A percentile compares a stretch with the other conserved stretches of the same genome.
Conservation (phyloP, 1,140 invertebrate species). For the Dufourea novaeangliae region DNA sequence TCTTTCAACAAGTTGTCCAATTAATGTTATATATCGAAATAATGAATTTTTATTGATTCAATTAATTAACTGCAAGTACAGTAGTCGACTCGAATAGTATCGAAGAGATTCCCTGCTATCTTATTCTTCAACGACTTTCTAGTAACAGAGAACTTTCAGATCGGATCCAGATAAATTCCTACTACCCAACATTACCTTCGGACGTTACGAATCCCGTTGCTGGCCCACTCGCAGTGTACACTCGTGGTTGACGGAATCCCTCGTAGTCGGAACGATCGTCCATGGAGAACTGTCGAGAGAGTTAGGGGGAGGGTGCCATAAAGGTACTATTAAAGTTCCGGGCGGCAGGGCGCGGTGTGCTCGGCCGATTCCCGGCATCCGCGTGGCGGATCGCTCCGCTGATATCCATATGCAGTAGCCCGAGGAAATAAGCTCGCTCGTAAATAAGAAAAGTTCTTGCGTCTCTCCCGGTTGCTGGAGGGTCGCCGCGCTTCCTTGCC, state of each 20-base stretch:
- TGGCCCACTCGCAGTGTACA: too few relatives aligned
- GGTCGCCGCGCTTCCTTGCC: background rate
- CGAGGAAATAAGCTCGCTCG: conserved; percentile 68
- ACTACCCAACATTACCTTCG: too few relatives aligned
- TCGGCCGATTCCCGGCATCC: conserved; percentile 54
- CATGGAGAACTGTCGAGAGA: conserved; percentile 38
- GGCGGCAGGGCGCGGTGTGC: conserved; percentile 34
- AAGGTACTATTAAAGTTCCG: conserved; percentile 59
- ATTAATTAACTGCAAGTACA: conserved; percentile 1
- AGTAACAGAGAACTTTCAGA: too few relatives aligned
- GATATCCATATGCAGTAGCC: conserved; percentile 69
- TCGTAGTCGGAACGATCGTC: background rate
- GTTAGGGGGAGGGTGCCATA: conserved; percentile 26
- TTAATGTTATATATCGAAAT: background rate
- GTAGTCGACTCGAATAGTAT: too few relatives aligned
- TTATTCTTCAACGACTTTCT: too few relatives aligned
- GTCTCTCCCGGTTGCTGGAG: conserved; percentile 22
- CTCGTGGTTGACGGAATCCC: conserved; percentile 5
- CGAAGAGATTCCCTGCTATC: too few relatives aligned
- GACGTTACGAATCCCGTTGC: too few relatives aligned
- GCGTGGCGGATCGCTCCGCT: conserved; percentile 40
- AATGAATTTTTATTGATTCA: too few relatives aligned
- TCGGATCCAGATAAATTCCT: too few relatives aligned
- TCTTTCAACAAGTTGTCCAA: conserved; percentile 7
- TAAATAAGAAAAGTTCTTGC: conserved; percentile 70